Evolutionary conservation across 1,140 invertebrate species (phyloP).

Genomic region (Drosophila eugracilis): DNA sequence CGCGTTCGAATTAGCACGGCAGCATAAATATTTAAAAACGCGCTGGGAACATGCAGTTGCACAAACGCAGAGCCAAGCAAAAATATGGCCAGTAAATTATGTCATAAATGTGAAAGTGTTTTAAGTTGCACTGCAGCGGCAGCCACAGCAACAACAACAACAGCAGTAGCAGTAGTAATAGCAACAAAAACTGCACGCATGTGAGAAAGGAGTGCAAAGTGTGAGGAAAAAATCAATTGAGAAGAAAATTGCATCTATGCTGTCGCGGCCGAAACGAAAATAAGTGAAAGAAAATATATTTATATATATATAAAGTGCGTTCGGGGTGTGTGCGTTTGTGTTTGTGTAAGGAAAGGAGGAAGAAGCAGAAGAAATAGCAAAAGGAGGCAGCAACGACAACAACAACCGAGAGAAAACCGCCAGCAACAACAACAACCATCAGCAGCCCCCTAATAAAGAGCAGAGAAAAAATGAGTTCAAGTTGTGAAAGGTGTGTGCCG

Average conservation of each 20-base stretch:
- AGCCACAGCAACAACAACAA: conserved; percentile 16
- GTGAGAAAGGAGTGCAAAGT: conserved; percentile 72
- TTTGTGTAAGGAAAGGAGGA: conserved; percentile 51
- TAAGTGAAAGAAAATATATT: conserved; percentile 60
- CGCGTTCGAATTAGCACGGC: conserved; percentile 38
- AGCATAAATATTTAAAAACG: conserved; percentile 56
- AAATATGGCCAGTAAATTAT: conserved; percentile 78
- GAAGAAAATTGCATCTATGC: conserved; percentile 69
- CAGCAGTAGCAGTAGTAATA: conserved; percentile 5
- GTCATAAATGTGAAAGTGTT: conserved; percentile 78
- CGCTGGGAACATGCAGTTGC: conserved; percentile 64
- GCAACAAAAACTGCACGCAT: conserved; percentile 53
- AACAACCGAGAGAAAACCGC: conserved; percentile 37
- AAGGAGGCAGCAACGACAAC: conserved; percentile 66
- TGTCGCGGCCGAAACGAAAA: conserved; percentile 58
- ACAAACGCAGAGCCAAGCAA: conserved; percentile 68
- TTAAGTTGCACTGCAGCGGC: conserved; percentile 29
- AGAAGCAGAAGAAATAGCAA: conserved; percentile 72
- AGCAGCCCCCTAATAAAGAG: conserved; percentile 74
- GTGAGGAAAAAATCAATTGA: conserved; percentile 75
- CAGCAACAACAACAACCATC: conserved; percentile 38
- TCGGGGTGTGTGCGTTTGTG: conserved; percentile 44
- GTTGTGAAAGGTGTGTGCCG: conserved; percentile 84
- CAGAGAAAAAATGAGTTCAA: conserved; percentile 80
- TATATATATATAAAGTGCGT: conserved; percentile 60